A percentile compares a stretch with the other conserved stretches of the same genome.
Conservation (phyloP, 2,888 invertebrate genomes). For the Eudemis profundana region DNA sequence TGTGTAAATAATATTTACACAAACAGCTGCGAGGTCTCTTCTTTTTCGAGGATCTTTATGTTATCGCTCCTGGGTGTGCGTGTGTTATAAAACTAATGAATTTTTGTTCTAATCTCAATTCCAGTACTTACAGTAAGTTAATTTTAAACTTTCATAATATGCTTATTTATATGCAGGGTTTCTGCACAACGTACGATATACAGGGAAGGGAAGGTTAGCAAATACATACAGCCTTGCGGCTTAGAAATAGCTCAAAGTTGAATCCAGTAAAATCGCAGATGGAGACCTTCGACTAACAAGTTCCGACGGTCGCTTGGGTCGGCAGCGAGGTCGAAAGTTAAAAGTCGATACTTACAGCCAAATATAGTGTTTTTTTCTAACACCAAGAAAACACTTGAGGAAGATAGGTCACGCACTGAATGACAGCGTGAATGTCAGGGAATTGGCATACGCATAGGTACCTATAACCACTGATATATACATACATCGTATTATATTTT, state of each 20-base stretch:
- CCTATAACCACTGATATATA: too few species aligned
- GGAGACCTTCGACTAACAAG: conserved; percentile 36
- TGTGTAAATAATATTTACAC: too few species aligned
- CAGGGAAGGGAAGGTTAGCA: too few species aligned
- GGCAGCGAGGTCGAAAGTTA: conserved; percentile 23
- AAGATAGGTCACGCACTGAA: neutral
- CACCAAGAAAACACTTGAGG: neutral
- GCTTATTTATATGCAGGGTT: too few species aligned
- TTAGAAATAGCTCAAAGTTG: conserved; percentile 14
- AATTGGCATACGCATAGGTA: neutral
- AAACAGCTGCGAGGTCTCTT: too few species aligned
- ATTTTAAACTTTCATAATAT: neutral
- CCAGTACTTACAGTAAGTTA: neutral
- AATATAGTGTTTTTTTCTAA: conserved; percentile 15
- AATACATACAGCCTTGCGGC: conserved; percentile 5
- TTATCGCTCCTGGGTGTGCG: too few species aligned
- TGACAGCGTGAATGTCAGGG: neutral
- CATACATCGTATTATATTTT: too few species aligned
- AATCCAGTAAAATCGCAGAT: conserved; percentile 16
- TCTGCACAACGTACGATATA: too few species aligned
- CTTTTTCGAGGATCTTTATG: too few species aligned
- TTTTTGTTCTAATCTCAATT: too few species aligned
- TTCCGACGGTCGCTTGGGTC: conserved; percentile 26
- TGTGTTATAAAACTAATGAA: too few species aligned
- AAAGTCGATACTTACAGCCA: conserved; percentile 24